Percentiles rank a stretch among this genome's conserved stretches.
Conservation (phyloP, 2,113 vertebrate species). For the Cygnus atratus region DNA sequence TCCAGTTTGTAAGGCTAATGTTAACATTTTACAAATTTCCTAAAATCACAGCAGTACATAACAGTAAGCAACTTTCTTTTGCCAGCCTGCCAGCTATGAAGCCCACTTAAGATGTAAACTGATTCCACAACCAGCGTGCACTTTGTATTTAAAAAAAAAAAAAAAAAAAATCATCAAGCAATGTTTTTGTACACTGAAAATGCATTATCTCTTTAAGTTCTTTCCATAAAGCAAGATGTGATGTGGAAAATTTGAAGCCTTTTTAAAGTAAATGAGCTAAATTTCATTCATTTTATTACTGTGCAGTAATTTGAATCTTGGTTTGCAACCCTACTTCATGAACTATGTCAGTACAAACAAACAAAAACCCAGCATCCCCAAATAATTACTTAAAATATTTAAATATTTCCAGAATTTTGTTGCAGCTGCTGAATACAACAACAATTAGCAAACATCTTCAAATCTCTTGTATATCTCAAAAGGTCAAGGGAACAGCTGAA, state of each 20-base stretch:
- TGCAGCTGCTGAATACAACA: background rate
- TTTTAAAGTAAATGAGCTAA: background rate
- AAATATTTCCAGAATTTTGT: background rate
- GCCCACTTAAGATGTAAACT: background rate
- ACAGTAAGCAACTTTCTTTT: background rate
- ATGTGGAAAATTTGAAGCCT: background rate
- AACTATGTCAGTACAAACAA: background rate
- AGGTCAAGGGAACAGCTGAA: background rate
- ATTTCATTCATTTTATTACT: background rate
- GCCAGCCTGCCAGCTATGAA: background rate
- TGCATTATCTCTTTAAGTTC: background rate
- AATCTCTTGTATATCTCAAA: background rate
- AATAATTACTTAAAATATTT: background rate
- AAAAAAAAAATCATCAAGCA: background rate
- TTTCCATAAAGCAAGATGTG: background rate
- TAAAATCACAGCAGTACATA: background rate
- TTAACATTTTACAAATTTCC: background rate
- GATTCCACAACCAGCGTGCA: background rate
- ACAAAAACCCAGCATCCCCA: background rate
- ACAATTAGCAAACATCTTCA: background rate
- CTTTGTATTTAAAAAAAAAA: background rate
- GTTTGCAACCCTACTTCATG: accelerated
- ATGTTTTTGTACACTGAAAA: background rate
- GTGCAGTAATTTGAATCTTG: background rate
- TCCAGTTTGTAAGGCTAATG: background rate